phyloP scores from a whole-genome alignment of 2,888 invertebrate species.

The Acholoe squamosa region DNA sequence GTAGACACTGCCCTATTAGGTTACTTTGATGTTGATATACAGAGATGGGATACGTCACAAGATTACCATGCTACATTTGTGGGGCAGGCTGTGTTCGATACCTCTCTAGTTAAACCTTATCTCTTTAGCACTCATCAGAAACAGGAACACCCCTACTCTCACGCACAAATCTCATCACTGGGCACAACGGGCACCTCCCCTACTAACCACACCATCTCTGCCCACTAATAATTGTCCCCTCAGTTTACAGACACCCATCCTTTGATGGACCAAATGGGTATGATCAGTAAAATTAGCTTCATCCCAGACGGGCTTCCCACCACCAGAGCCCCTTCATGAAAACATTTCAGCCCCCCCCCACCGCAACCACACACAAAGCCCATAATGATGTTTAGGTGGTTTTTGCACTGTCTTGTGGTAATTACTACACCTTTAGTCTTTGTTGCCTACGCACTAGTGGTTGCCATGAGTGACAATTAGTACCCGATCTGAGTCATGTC shows the following conservation, averaged over 20 bases:
- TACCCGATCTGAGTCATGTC: background rate
- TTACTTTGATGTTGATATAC: too few species aligned
- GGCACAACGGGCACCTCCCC: background rate
- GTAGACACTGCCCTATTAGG: too few species aligned
- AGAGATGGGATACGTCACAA: too few species aligned
- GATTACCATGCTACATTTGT: too few species aligned
- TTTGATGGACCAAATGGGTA: slow-evolving; percentile 38
- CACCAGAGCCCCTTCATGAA: background rate
- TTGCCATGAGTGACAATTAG: slow-evolving; percentile 2
- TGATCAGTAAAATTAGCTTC: slow-evolving; percentile 49
- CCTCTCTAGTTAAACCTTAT: background rate
- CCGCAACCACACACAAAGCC: background rate
- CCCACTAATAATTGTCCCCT: slow-evolving; percentile 9
- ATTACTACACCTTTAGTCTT: background rate
- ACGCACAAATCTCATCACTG: background rate
- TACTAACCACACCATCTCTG: background rate
- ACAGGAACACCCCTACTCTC: background rate
- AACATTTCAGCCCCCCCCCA: background rate
- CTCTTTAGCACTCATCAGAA: background rate
- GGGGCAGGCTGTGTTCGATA: too few species aligned
- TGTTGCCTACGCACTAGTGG: background rate
- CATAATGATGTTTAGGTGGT: slow-evolving; percentile 42
- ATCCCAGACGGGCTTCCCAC: slow-evolving; percentile 14
- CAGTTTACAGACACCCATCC: slow-evolving; percentile 27
- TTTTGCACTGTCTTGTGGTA: slow-evolving; percentile 23